These are phyloP conservation scores for Phrynosoma platyrhinos DNA, from an alignment of 2,113 vertebrate genomes.

Conservation along the genomic window DNA sequence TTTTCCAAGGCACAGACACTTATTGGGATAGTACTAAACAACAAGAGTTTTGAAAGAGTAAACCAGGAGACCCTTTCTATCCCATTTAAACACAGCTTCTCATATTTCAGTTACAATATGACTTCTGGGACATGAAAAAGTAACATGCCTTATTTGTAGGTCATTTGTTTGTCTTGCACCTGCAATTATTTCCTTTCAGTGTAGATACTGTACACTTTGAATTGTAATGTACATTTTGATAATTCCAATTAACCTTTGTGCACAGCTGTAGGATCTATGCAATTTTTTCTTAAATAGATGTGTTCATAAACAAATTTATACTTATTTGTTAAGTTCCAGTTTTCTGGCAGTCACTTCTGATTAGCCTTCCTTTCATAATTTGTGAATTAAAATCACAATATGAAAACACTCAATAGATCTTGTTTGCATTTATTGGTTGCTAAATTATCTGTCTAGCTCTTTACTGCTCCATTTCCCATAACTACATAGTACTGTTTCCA, in stretches of 20 bases:
- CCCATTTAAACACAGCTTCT: constrained; percentile 4
- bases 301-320: constrained; percentile 57
- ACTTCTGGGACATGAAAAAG: constrained; percentile 47
- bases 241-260: constrained; percentile 43
- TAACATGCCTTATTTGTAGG: constrained; percentile 62
- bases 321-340: constrained; percentile 62
- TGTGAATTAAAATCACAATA: constrained; percentile 52
- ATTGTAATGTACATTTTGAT: constrained; percentile 64
- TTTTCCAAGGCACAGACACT: constrained; percentile 1
- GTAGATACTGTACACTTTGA: constrained; percentile 55
- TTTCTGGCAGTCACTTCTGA: constrained; percentile 69
- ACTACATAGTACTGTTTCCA: not conserved
- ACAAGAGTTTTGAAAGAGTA: constrained; percentile 17
- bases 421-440: constrained; percentile 58
- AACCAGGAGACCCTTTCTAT: not conserved
- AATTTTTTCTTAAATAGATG: constrained; percentile 66
- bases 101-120: constrained; percentile 30
- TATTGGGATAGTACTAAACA: constrained; percentile 42
- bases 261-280: constrained; percentile 72
- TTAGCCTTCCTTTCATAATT: constrained; percentile 68
- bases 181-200: constrained; percentile 53
- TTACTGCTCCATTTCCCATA: not conserved
- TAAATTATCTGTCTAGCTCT: constrained; percentile 47
- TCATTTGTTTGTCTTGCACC: constrained; percentile 55
- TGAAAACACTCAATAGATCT: constrained; percentile 66